phyloP scores from a whole-genome alignment of 1,140 invertebrate species.

The Lethrus apterus region DNA sequence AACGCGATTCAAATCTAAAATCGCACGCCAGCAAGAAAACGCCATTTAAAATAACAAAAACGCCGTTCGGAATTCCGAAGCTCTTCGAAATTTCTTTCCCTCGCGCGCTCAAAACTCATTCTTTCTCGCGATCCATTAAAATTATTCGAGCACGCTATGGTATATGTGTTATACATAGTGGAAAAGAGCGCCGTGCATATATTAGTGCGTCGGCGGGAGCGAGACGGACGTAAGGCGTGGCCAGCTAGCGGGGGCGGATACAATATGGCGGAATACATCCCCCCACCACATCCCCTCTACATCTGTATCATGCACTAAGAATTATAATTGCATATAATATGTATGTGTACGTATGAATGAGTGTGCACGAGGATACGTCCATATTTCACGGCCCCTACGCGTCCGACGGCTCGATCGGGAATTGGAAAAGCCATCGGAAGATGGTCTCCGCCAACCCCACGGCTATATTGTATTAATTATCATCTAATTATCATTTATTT shows the following conservation, averaged over 20 bases:
- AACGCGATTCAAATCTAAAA: not conserved
- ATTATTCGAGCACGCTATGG: conserved; percentile 34
- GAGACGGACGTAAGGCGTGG: conserved; percentile 33
- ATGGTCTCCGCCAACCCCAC: conserved; percentile 10
- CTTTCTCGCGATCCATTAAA: conserved; percentile 37
- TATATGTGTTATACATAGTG: conserved; percentile 34
- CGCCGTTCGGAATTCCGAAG: not conserved
- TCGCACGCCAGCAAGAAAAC: not conserved
- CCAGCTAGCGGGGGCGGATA: conserved; percentile 39
- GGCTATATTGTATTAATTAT: conserved; percentile 25
- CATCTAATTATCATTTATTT: conserved; percentile 23
- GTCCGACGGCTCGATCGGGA: conserved; percentile 6
- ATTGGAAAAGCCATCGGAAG: conserved; percentile 7
- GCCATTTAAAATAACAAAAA: conserved; percentile 16
- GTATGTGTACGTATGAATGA: conserved; percentile 29
- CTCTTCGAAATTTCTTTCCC: conserved; percentile 11
- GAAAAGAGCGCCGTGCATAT: conserved; percentile 21
- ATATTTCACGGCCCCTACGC: conserved; percentile 17
- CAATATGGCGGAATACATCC: conserved; percentile 41
- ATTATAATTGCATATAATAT: conserved; percentile 41
- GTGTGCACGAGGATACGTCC: conserved; percentile 11
- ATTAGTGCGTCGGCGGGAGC: conserved; percentile 19
- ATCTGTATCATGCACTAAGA: conserved; percentile 35
- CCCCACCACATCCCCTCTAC: conserved; percentile 31
- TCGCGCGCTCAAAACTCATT: conserved; percentile 33